Conservation (phyloP, 35 echinoderm and acorn worm species). For the Diadema setosum region DNA sequence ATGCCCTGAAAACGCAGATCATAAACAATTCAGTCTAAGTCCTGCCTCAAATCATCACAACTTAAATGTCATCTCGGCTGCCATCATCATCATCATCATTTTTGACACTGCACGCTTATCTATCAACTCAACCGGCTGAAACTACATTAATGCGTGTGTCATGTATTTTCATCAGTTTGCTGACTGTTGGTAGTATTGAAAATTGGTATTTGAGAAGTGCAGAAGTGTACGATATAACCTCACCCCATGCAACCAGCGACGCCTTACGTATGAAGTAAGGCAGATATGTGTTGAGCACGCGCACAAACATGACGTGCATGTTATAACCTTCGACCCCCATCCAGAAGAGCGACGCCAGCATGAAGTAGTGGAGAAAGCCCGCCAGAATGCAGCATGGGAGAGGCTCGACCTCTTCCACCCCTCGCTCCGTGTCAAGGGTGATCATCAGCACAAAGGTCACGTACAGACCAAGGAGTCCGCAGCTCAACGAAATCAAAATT, state of each 20-base stretch:
- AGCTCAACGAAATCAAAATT: slow-evolving; percentile 42
- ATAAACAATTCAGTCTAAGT: no score
- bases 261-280: slow-evolving; percentile 53
- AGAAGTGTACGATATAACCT: no score
- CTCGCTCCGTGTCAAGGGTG: background rate
- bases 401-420: background rate
- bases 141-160: no score
- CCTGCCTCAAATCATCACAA: no score
- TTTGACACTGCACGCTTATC: no score
- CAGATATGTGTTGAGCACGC: slow-evolving; percentile 46
- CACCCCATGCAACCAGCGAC: slow-evolving; percentile 65
- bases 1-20: no score
- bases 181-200: no score
- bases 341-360: slow-evolving; percentile 40
- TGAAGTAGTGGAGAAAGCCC: slow-evolving; percentile 59
- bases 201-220: no score
- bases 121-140: no score
- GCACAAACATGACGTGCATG: slow-evolving; percentile 64
- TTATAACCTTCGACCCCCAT: slow-evolving; percentile 65
- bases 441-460: slow-evolving; percentile 53
- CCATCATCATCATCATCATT: no score
- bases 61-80: no score
- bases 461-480: slow-evolving; percentile 49
- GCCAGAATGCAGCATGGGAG: slow-evolving; percentile 32
- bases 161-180: no score